Base-by-base conservation (phyloP, 1,140 invertebrate species). In the Philotrypesis tridentata region DNA sequence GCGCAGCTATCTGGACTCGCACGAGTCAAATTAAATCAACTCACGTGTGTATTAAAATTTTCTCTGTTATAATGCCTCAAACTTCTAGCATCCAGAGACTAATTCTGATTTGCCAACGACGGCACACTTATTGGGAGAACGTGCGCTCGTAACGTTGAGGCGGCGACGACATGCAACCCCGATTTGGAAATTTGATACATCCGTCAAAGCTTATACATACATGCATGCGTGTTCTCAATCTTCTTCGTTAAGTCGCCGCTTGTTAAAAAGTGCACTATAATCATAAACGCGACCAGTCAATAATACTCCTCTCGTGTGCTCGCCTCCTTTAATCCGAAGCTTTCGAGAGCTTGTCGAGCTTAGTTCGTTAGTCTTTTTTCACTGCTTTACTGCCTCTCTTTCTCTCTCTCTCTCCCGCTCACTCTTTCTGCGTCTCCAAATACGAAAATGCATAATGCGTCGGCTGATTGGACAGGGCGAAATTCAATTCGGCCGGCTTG, bases 181-280 rank as follows among this genome's bases (percentile, higher is more conserved):
- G 71, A 73, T 73, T 73, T 1, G 25, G 37, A n/a, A 73, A 73
- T 73, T 48, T 27, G 40, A 72, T 73, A 73, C 70, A 72, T 71
- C 33, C 7, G 33, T 71, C 17, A 71, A n/a, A 11, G 4, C 25
- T 27, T 27, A 14, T 27, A 67, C 2, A 37, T 9, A 37, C 4
- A 3, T 37, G 33, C 33, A 48, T 48, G 17, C 2, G 37, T 12
- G 17, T 21, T 17, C 43, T 17, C 2, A 48, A 37, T 37, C 33
- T 37, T 37, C n/a, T 60, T 60, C 55, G 55, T 60, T 60, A 60
- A 5, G 4, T 14, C 55, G 55, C 14, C 4, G n/a, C n/a, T n/a
- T n/a, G n/a, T n/a, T n/a, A n/a, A n/a, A n/a, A n/a, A n/a, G n/a
- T n/a, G n/a, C n/a, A n/a, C n/a, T n/a, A n/a, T n/a, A n/a, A n/a